phyloP scores from a whole-genome alignment of 2,113 vertebrate species.

The Mormyrus iriodes region DNA sequence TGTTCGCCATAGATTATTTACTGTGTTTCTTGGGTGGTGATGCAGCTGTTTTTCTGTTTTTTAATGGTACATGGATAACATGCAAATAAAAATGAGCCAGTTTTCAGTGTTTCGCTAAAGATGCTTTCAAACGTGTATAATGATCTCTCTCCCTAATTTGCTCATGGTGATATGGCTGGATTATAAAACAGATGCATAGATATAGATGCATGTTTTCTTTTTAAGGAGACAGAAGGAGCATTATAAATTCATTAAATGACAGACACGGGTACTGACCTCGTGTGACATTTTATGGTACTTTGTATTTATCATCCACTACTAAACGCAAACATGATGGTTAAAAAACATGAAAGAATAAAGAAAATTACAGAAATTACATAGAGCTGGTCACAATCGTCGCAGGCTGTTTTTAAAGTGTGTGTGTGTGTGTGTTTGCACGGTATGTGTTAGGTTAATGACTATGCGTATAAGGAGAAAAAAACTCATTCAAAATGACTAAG shows the following conservation, averaged over 20 bases:
- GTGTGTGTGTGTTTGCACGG: neutral
- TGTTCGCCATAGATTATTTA: neutral
- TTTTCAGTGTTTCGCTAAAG: neutral
- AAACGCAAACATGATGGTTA: neutral
- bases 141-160: neutral
- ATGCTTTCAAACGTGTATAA: neutral
- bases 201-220: neutral
- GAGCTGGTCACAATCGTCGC: neutral
- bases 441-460: neutral
- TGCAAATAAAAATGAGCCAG: neutral
- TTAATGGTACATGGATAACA: neutral
- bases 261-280: neutral
- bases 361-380: neutral
- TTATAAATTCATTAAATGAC: neutral
- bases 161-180: neutral
- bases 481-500: neutral
- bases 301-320: neutral
- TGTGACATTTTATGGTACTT: neutral
- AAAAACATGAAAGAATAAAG: neutral
- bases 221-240: neutral
- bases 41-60: neutral
- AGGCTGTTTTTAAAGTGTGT: neutral
- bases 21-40: neutral
- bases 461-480: neutral
- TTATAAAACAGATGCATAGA: neutral